Evolutionary conservation across 1,140 invertebrate species (phyloP), one percentile per base, ranked within the genome.

Genomic region (Theocolax elegans): DNA sequence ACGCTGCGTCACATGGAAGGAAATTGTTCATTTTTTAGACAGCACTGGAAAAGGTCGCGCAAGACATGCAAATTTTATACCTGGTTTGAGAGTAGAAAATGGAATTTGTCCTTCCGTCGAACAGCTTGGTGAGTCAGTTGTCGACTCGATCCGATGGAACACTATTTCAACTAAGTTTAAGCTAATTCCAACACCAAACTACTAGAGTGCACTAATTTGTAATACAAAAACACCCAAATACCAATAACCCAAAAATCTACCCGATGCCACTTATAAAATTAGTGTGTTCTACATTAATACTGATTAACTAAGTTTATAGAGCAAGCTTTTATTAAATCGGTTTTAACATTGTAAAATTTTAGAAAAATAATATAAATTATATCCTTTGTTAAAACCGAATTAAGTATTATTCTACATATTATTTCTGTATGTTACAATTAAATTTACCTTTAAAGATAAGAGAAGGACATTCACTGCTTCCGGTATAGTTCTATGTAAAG

Each of bases 381-480:
- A n/a, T 53, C 31, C 8, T n/a, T 27, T 29, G 13, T 2, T 4
- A 29, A 29, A n/a, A n/a, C n/a, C n/a, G n/a, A n/a, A n/a, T n/a
- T n/a, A n/a, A n/a, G n/a, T n/a, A n/a, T n/a, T n/a, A n/a, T n/a
- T n/a, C n/a, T n/a, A n/a, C n/a, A n/a, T n/a, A n/a, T n/a, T n/a
- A n/a, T n/a, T n/a, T n/a, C n/a, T n/a, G n/a, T n/a, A n/a, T 53
- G n/a, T 35, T 25, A 27, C 60, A 56, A 51, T 63, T n/a, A n/a
- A n/a, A 40, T 67, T 82, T 76, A 86, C 84, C 89, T 93, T 94
- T n/a, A 98, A 87, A 54, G 95, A 94, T 77, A 94, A 89, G 53
- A 99, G 89, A 68, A 99, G 88, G 70, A 97, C 92, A 69, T 92
- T 92, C 54, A 98, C 88, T 65, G 95, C 94, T 78, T 96, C 93